These are phyloP conservation scores for Stictonetta naevosa DNA, from an alignment of 2,113 vertebrate genomes.

Conservation along the genomic window DNA sequence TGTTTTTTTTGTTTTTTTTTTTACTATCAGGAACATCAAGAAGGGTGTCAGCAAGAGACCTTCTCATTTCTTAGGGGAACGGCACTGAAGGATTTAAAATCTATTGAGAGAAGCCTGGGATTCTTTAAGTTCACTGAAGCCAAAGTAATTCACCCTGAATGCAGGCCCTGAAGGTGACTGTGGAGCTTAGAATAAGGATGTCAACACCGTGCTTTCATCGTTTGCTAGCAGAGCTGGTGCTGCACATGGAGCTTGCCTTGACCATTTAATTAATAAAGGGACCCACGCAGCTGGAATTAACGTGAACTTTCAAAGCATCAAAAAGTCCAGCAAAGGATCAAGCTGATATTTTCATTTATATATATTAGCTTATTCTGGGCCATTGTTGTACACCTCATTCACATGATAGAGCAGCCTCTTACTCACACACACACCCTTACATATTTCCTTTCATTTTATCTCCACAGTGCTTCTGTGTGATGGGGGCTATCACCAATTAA, in stretches of 20 bases:
- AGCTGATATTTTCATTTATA: slow-evolving; percentile 76
- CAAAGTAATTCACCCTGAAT: slow-evolving; percentile 71
- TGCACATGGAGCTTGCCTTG: slow-evolving; percentile 64
- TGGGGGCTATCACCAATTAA: slow-evolving; percentile 69
- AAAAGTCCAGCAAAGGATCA: slow-evolving; percentile 59
- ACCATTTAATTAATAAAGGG: slow-evolving; percentile 75
- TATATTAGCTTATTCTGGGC: slow-evolving; percentile 62
- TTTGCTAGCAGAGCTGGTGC: slow-evolving; percentile 24
- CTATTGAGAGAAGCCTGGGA: slow-evolving; percentile 58
- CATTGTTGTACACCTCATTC: slow-evolving; percentile 47
- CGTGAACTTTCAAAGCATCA: slow-evolving; percentile 68
- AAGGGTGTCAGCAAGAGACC: slow-evolving; percentile 45
- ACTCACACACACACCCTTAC: slow-evolving; percentile 33
- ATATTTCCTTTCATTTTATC: slow-evolving; percentile 62
- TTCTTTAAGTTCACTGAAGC: slow-evolving; percentile 66
- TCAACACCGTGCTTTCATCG: slow-evolving; percentile 67
- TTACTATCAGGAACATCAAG: slow-evolving; percentile 61
- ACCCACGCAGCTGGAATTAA: slow-evolving; percentile 71
- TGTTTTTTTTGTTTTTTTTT: slow-evolving; percentile 52
- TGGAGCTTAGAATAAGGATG: slow-evolving; percentile 60
- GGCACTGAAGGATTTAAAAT: slow-evolving; percentile 52
- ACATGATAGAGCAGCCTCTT: slow-evolving; percentile 34
- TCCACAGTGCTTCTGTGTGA: slow-evolving; percentile 31
- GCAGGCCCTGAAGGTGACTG: slow-evolving; percentile 55
- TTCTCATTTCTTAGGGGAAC: slow-evolving; percentile 63